phyloP scores from a whole-genome alignment of 2,113 vertebrate species.

The Alligator mississippiensis region DNA sequence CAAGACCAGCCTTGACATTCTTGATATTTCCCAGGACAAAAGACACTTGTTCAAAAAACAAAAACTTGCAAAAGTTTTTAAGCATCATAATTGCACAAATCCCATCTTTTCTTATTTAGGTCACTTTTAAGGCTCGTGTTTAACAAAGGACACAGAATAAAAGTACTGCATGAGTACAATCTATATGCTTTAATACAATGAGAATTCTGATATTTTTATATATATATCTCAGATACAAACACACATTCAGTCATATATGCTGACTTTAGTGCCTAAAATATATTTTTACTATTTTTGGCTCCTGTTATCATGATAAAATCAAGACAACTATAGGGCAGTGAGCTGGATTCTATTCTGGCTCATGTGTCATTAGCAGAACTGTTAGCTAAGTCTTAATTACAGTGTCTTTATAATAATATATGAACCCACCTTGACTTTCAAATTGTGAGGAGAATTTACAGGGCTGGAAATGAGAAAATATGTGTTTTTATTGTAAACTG shows the following conservation, averaged over 20 bases:
- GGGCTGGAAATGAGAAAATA: accelerated
- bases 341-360: accelerated
- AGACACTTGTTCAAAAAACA: neutral
- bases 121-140: neutral
- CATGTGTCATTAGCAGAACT: accelerated
- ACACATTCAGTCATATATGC: accelerated
- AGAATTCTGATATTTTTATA: neutral
- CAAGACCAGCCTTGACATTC: neutral
- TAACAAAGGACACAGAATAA: neutral
- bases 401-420: accelerated
- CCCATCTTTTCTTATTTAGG: neutral
- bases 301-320: neutral
- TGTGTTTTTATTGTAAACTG: neutral
- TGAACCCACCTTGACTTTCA: neutral
- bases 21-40: too few species aligned
- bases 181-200: accelerated
- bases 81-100: neutral
- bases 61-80: neutral
- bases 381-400: accelerated
- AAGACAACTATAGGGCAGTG: accelerated
- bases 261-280: accelerated
- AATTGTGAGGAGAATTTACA: neutral
- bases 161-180: accelerated
- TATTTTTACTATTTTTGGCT: accelerated
- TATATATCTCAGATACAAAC: too few species aligned